Percentiles rank a stretch among this genome's conserved stretches.
phyloP scores from a whole-genome alignment of 1,140 invertebrate species.

The Elysia chlorotica region DNA sequence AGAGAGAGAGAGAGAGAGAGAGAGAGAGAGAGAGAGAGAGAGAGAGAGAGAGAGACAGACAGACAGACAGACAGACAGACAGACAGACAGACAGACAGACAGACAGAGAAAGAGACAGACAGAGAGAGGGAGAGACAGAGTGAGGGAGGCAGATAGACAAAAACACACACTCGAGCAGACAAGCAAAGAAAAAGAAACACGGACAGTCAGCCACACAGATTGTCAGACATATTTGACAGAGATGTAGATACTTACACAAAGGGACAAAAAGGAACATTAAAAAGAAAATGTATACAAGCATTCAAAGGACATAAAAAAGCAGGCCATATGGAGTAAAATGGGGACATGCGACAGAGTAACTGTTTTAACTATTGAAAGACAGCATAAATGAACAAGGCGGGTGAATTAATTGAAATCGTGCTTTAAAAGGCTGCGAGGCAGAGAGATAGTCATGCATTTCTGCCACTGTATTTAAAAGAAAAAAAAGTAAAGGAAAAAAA shows the following conservation, averaged over 20 bases:
- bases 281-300: too few species aligned
- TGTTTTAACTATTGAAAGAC: too few species aligned
- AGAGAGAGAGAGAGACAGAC: neutral
- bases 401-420: too few species aligned
- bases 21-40: neutral
- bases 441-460: too few species aligned
- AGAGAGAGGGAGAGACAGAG: constrained; percentile 14
- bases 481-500: too few species aligned
- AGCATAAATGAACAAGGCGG: too few species aligned
- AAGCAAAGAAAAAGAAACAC: constrained; percentile 1
- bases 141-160: constrained; percentile 7
- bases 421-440: too few species aligned
- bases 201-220: neutral
- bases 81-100: neutral
- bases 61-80: neutral
- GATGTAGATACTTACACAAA: neutral
- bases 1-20: neutral
- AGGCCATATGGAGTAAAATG: neutral
- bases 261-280: neutral
- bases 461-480: too few species aligned
- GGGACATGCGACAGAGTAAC: too few species aligned
- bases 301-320: neutral
- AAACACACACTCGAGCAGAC: constrained; percentile 4
- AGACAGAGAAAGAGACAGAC: neutral
- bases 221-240: neutral